Percentiles rank a stretch among this genome's conserved stretches.
These are phyloP conservation scores for Lepidostoma basale DNA, from an alignment of 1,140 invertebrate genomes.

Conservation along the genomic window DNA sequence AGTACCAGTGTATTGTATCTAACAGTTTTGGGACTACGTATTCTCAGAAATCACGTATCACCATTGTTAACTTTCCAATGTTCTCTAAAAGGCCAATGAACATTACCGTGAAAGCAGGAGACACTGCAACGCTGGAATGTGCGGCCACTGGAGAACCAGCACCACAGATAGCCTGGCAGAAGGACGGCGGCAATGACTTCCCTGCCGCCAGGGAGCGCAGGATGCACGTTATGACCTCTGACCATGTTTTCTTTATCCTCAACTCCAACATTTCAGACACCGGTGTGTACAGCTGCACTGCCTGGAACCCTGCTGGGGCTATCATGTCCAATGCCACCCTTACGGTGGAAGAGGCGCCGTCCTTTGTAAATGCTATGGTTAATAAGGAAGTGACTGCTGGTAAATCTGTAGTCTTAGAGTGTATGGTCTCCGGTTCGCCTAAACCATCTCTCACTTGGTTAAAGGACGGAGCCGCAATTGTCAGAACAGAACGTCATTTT, in stretches of 20 bases:
- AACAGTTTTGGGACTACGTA: slow-evolving; percentile 91
- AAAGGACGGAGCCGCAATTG: slow-evolving; percentile 80
- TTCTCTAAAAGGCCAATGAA: slow-evolving; percentile 87
- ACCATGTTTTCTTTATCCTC: slow-evolving; percentile 91
- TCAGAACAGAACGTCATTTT: slow-evolving; percentile 76
- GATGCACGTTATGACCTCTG: slow-evolving; percentile 89
- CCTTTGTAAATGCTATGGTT: slow-evolving; percentile 83
- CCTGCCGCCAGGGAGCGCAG: slow-evolving; percentile 91
- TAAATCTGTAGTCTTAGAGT: slow-evolving; percentile 83
- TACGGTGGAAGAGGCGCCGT: slow-evolving; percentile 84
- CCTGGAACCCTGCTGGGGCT: slow-evolving; percentile 85
- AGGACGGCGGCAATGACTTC: slow-evolving; percentile 94
- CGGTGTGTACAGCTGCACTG: slow-evolving; percentile 93
- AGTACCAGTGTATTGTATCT: slow-evolving; percentile 91
- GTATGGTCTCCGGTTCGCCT: slow-evolving; percentile 84
- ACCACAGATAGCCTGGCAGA: slow-evolving; percentile 91
- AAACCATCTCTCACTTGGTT: slow-evolving; percentile 88
- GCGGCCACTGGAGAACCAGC: slow-evolving; percentile 86
- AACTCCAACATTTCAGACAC: slow-evolving; percentile 87
- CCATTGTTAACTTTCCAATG: slow-evolving; percentile 84
- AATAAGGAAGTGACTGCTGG: slow-evolving; percentile 81
- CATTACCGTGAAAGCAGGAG: slow-evolving; percentile 82
- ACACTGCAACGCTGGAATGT: slow-evolving; percentile 88
- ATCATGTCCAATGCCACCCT: slow-evolving; percentile 89
- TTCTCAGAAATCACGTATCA: slow-evolving; percentile 83